phyloP scores from a whole-genome alignment of 2,113 vertebrate genomes.

The Perccottus glenii region DNA sequence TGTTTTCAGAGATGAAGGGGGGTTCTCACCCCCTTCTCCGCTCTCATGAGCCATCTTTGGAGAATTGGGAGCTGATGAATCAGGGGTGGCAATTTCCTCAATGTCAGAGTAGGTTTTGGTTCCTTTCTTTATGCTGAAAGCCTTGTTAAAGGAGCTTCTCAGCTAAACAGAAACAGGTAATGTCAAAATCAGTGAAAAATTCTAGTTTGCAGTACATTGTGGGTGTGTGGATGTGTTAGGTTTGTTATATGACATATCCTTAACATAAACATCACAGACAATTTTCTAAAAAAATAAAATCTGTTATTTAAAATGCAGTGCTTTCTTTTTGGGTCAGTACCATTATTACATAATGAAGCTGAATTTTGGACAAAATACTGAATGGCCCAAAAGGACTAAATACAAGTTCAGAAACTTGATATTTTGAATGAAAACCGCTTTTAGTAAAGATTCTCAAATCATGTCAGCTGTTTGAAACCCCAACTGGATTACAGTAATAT shows the following conservation, averaged over 20 bases:
- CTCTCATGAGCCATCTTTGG: constrained; percentile 87
- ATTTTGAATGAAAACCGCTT: constrained; percentile 5
- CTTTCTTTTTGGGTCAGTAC: constrained; percentile 3
- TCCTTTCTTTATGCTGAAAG: constrained; percentile 97
- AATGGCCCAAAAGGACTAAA: constrained; percentile 12
- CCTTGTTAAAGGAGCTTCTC: constrained; percentile 96
- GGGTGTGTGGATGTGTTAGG: constrained; percentile 17
- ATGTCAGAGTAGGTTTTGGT: constrained; percentile 96
- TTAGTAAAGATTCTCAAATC: constrained; percentile 14
- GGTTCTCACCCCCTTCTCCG: constrained; percentile 74
- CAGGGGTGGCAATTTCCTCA: constrained; percentile 92
- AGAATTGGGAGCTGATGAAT: constrained; percentile 93
- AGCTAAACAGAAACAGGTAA: constrained; percentile 77
- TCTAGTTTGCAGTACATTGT: background rate
- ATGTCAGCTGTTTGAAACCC: constrained; percentile 47
- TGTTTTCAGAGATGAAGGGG: constrained; percentile 79
- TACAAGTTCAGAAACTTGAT: background rate
- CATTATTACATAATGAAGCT: background rate
- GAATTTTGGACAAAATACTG: constrained; percentile 2
- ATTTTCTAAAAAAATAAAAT: constrained; percentile 12
- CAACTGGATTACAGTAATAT: constrained; percentile 6
- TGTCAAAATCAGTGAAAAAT: background rate
- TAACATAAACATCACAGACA: constrained; percentile 7
- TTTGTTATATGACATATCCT: constrained; percentile 35
- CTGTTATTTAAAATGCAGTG: background rate